These are phyloP conservation scores for Sebastes wilsoni DNA, from an alignment of 2,797 vertebrate species.

Conservation along the genomic window DNA sequence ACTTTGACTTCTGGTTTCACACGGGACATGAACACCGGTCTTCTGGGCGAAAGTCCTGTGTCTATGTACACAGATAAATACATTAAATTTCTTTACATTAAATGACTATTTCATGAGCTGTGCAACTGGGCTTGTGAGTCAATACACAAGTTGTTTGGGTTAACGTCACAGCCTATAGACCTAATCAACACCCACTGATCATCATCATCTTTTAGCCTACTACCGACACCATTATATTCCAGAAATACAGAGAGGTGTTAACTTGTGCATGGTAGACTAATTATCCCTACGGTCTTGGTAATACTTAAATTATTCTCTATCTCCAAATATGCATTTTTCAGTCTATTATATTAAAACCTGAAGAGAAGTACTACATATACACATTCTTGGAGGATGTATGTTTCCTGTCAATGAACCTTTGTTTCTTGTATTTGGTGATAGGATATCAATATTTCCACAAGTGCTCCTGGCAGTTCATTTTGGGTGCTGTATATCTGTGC, in stretches of 20 bases:
- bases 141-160: accelerated
- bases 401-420: background rate
- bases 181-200: background rate
- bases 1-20: too few relatives aligned
- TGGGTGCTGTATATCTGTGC: background rate
- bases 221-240: background rate
- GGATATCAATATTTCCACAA: background rate
- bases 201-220: background rate
- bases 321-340: background rate
- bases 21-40: too few relatives aligned
- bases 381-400: background rate
- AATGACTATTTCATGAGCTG: too few relatives aligned
- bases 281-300: background rate
- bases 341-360: background rate
- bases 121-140: background rate
- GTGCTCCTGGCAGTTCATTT: background rate
- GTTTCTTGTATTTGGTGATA: background rate
- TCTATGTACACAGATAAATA: accelerated
- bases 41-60: too few relatives aligned
- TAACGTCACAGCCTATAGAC: too few relatives aligned
- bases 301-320: background rate
- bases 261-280: background rate
- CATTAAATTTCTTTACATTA: too few relatives aligned
- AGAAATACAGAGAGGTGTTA: background rate
- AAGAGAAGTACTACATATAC: background rate